These are phyloP conservation scores for Trididemnum nubilum DNA, from an alignment of 23 tunicate genomes.

Conservation along the genomic window DNA sequence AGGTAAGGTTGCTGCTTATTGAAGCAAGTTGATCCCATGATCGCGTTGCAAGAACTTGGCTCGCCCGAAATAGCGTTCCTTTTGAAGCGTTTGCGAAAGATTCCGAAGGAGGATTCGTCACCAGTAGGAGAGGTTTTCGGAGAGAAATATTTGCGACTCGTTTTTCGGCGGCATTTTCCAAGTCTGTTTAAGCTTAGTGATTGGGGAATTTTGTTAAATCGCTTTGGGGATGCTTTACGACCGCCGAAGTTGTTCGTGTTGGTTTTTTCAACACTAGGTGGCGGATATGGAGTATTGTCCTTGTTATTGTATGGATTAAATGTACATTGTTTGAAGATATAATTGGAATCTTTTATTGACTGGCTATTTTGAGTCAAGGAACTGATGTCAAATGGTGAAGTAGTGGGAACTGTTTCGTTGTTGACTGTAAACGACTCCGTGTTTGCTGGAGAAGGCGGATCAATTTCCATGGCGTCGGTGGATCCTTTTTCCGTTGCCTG, in stretches of 20 bases:
- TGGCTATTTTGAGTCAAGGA: neutral
- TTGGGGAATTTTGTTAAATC: neutral
- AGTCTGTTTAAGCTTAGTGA: neutral
- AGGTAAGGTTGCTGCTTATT: too few species aligned
- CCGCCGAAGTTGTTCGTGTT: neutral
- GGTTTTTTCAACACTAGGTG: neutral
- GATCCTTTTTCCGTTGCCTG: neutral
- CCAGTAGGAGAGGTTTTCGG: neutral
- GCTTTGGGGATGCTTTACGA: neutral
- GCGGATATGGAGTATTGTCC: neutral
- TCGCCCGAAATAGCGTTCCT: conserved; percentile 90
- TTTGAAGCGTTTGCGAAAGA: conserved; percentile 41
- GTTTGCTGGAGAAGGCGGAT: neutral
- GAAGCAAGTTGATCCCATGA: neutral
- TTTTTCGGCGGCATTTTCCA: neutral
- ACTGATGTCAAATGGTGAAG: neutral
- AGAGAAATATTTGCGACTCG: neutral
- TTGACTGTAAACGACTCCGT: too few species aligned
- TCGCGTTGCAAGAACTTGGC: conserved; percentile 33
- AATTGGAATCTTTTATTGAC: neutral
- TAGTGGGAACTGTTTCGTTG: neutral
- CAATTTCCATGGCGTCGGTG: conserved; percentile 1
- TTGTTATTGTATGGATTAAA: neutral
- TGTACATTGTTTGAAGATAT: neutral
- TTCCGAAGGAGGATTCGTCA: neutral